phyloP scores from a whole-genome alignment of 2,113 vertebrate species.

The Pampusana beccarii region DNA sequence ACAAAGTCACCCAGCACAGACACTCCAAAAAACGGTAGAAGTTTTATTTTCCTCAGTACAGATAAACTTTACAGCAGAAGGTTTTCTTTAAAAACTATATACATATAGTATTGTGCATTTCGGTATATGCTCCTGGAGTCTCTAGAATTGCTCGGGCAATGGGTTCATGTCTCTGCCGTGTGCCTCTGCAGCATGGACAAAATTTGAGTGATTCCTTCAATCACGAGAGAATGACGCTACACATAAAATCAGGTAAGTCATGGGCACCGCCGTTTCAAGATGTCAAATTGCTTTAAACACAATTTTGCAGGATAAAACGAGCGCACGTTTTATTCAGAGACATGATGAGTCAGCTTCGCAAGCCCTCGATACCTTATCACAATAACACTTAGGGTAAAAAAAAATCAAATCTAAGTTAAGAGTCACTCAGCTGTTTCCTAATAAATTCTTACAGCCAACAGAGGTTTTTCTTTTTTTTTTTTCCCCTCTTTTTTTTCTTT shows the following conservation, averaged over 20 bases:
- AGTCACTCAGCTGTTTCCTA: slow-evolving; percentile 29
- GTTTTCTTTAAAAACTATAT: slow-evolving; percentile 13
- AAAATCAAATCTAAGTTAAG: not conserved
- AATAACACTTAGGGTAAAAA: not conserved
- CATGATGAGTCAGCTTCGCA: not conserved
- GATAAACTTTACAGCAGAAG: slow-evolving; percentile 16
- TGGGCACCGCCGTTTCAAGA: not conserved
- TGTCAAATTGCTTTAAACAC: not conserved
- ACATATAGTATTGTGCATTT: not conserved
- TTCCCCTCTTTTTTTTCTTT: not conserved
- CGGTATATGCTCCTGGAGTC: not conserved
- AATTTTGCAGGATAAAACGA: not conserved
- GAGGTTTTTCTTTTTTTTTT: not conserved
- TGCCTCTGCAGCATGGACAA: not conserved
- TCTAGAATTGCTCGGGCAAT: not conserved
- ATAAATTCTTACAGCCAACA: not conserved
- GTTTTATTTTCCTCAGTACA: slow-evolving; percentile 55
- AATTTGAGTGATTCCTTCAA: not conserved
- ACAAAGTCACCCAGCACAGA: not conserved
- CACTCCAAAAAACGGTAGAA: not conserved
- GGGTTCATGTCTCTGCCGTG: not conserved
- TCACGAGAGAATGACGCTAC: not conserved
- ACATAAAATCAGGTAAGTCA: not conserved
- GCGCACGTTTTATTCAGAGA: not conserved
- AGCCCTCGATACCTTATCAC: not conserved